phyloP scores from a whole-genome alignment of 2,797 vertebrate genomes.

The Gallinago nigripennis region DNA sequence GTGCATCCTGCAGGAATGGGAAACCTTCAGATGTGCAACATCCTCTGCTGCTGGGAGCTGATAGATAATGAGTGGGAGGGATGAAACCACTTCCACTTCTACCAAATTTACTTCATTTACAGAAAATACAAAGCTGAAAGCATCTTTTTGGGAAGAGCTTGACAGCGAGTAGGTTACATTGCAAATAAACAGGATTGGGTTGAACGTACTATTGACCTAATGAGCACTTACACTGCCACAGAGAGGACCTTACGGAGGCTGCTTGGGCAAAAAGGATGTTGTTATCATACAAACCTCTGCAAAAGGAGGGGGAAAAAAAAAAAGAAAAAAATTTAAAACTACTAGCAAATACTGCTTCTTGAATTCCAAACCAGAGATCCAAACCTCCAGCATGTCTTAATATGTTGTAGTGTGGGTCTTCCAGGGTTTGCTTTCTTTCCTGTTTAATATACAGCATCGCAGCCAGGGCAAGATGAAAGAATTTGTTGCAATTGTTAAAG shows the following conservation, averaged over 20 bases:
- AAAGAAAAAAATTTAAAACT: no score
- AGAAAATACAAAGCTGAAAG: background rate
- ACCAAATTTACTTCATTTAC: background rate
- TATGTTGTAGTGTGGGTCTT: background rate
- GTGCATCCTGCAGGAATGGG: slow-evolving; percentile 3
- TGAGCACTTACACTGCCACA: rapidly evolving
- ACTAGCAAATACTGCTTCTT: background rate
- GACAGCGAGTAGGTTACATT: background rate
- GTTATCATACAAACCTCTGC: background rate
- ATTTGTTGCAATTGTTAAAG: background rate
- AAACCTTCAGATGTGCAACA: background rate
- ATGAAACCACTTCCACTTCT: background rate
- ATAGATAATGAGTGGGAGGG: background rate
- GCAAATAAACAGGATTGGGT: background rate
- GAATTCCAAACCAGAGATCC: background rate
- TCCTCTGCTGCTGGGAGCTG: background rate
- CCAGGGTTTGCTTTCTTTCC: background rate
- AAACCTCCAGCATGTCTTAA: background rate
- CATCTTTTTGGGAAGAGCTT: rapidly evolving
- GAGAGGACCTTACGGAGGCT: background rate
- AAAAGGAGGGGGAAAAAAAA: background rate
- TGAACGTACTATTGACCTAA: rapidly evolving
- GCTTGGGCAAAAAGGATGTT: background rate
- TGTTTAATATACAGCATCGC: rapidly evolving
- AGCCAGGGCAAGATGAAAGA: background rate